Evolutionary conservation across 1,140 invertebrate species (phyloP).

Genomic region (Tetramorium alpestre): DNA sequence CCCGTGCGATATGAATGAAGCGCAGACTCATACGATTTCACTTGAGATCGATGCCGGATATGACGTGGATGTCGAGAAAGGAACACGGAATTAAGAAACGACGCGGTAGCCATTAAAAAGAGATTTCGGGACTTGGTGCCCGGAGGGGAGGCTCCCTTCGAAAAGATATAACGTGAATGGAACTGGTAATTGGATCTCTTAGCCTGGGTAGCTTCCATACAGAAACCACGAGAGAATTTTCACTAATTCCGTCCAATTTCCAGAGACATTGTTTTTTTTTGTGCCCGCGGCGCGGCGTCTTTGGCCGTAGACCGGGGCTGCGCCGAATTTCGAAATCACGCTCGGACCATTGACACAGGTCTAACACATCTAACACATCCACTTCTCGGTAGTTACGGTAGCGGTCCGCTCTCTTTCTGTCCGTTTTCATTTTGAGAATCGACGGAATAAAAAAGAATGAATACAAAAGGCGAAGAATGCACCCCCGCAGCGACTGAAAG

Average conservation of each 20-base stretch:
- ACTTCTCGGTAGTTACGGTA: constrained; percentile 34
- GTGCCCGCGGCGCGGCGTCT: constrained; percentile 3
- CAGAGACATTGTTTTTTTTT: constrained; percentile 79
- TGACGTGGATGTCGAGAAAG: constrained; percentile 72
- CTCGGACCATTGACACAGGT: constrained; percentile 4
- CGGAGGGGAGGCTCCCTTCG: constrained; percentile 61
- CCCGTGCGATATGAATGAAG: constrained; percentile 45
- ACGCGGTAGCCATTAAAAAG: constrained; percentile 80
- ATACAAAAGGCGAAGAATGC: constrained; percentile 16
- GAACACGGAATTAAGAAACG: constrained; percentile 71
- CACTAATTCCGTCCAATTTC: constrained; percentile 80
- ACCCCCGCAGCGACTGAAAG: constrained; percentile 43
- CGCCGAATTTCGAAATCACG: constrained; percentile 1
- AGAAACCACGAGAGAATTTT: constrained; percentile 76
- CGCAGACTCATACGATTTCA: constrained; percentile 46
- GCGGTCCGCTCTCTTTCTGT: constrained; percentile 48
- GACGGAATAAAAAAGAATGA: constrained; percentile 12
- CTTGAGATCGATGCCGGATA: constrained; percentile 77
- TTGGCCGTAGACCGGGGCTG: background rate
- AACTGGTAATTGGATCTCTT: constrained; percentile 76
- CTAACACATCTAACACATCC: background rate
- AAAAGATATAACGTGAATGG: constrained; percentile 77
- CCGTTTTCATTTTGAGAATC: background rate
- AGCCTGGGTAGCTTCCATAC: constrained; percentile 61
- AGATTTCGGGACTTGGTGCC: constrained; percentile 77